Percentiles rank a stretch among this genome's conserved stretches.
Conservation (phyloP, 2,888 invertebrate species). For the Agonopterix arenella region DNA sequence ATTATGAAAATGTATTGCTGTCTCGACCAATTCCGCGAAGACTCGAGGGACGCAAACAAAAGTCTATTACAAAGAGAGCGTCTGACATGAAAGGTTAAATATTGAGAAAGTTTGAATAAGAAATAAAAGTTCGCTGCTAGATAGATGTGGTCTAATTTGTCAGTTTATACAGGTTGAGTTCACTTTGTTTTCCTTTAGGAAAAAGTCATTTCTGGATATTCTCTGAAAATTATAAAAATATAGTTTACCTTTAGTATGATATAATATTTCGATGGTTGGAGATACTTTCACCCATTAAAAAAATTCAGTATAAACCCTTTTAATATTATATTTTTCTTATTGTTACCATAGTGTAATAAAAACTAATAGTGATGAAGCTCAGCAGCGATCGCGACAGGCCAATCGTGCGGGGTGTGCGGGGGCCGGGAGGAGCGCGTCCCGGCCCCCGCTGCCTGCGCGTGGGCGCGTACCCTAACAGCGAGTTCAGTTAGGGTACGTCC, state of each 20-base stretch:
- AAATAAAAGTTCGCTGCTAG: slow-evolving; percentile 23
- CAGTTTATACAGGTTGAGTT: slow-evolving; percentile 15
- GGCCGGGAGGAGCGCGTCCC: too few relatives aligned
- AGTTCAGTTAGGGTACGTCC: too few relatives aligned
- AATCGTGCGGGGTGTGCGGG: too few relatives aligned
- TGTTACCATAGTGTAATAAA: too few relatives aligned
- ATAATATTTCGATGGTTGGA: background rate
- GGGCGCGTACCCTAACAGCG: too few relatives aligned
- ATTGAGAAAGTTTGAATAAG: slow-evolving; percentile 47
- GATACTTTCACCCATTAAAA: background rate
- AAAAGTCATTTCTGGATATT: background rate
- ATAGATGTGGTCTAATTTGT: slow-evolving; percentile 36
- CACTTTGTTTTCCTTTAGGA: background rate
- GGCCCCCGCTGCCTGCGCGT: too few relatives aligned
- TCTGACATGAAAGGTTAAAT: slow-evolving; percentile 46
- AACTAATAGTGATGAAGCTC: too few relatives aligned
- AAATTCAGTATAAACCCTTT: too few relatives aligned
- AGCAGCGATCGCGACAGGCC: too few relatives aligned
- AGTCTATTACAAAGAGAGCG: slow-evolving; percentile 32
- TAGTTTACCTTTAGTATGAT: background rate
- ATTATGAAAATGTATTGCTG: slow-evolving; percentile 7
- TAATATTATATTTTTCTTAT: too few relatives aligned
- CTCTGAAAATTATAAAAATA: background rate
- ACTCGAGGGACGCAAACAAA: slow-evolving; percentile 31
- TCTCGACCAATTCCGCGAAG: slow-evolving; percentile 20